Percentiles rank a stretch among this genome's conserved stretches.
These are phyloP conservation scores for Saturnia japonica DNA, from an alignment of 2,888 invertebrate genomes.

Conservation along the genomic window DNA sequence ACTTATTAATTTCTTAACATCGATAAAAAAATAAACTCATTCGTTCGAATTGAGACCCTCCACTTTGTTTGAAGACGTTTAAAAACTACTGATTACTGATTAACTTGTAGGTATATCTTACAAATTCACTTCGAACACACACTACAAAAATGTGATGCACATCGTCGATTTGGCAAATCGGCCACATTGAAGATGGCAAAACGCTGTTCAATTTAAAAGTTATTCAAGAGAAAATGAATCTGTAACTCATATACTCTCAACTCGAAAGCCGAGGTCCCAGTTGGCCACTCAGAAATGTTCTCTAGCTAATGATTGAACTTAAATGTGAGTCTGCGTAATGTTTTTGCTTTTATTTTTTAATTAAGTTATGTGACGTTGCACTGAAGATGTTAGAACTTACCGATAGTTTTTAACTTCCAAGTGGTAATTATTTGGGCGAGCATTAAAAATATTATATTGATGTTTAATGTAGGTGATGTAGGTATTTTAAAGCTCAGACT, in stretches of 20 bases:
- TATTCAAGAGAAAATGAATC: not conserved
- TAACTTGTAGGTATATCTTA: too few species aligned
- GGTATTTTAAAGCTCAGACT: not conserved
- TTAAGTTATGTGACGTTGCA: too few species aligned
- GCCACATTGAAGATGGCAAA: not conserved
- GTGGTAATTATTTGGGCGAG: not conserved
- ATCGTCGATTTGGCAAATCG: too few species aligned
- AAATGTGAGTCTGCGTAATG: constrained; percentile 12
- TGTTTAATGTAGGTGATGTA: too few species aligned
- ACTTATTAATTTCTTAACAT: too few species aligned
- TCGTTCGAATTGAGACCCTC: too few species aligned
- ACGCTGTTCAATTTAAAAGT: constrained; percentile 1
- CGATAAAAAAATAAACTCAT: too few species aligned
- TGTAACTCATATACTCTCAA: not conserved
- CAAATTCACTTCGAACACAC: too few species aligned
- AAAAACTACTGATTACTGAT: too few species aligned
- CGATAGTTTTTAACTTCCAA: not conserved
- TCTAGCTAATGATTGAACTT: constrained; percentile 24
- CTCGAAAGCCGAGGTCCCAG: constrained; percentile 8
- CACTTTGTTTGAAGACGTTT: too few species aligned
- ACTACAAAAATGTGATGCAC: too few species aligned
- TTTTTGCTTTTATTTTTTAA: not conserved
- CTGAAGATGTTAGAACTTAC: not conserved
- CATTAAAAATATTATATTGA: not conserved
- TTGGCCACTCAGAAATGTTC: constrained; percentile 13